Evolutionary conservation across 2,797 vertebrate species (phyloP).

Genomic region (Hafferia zeledoni): DNA sequence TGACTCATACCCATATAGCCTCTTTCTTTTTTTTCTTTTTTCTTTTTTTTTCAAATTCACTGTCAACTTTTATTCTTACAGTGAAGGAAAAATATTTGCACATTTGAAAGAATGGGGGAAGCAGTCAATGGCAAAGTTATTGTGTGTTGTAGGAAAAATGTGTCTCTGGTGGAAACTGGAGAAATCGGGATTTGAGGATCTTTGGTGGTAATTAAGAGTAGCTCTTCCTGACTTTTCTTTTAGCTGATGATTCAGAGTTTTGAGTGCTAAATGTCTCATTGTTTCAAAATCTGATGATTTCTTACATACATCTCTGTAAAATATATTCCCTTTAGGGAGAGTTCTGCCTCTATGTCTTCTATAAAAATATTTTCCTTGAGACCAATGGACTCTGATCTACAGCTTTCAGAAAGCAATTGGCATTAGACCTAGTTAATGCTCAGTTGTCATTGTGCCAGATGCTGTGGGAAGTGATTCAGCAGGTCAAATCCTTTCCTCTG

Average conservation of each 20-base stretch:
- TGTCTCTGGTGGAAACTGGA: background rate
- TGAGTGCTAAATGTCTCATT: background rate
- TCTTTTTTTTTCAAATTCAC: background rate
- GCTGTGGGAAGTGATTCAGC: conserved; percentile 51
- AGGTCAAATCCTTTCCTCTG: background rate
- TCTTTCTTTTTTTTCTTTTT: background rate
- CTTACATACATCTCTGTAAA: background rate
- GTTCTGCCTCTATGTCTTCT: background rate
- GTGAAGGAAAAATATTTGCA: background rate
- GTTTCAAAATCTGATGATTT: background rate
- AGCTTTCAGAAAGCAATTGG: background rate
- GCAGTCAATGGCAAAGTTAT: background rate
- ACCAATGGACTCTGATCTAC: background rate
- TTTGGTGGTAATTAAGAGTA: background rate
- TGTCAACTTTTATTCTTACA: background rate
- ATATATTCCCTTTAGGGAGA: background rate
- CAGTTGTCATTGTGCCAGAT: background rate
- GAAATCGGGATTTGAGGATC: background rate
- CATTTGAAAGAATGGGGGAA: background rate
- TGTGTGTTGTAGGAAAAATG: background rate
- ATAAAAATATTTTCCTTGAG: background rate
- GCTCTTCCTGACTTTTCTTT: background rate
- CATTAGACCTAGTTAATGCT: background rate
- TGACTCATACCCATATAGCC: background rate
- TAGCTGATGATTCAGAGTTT: background rate